These are phyloP conservation scores for Cuniculus paca DNA, from an alignment of 2,797 vertebrate genomes.

Conservation along the genomic window DNA sequence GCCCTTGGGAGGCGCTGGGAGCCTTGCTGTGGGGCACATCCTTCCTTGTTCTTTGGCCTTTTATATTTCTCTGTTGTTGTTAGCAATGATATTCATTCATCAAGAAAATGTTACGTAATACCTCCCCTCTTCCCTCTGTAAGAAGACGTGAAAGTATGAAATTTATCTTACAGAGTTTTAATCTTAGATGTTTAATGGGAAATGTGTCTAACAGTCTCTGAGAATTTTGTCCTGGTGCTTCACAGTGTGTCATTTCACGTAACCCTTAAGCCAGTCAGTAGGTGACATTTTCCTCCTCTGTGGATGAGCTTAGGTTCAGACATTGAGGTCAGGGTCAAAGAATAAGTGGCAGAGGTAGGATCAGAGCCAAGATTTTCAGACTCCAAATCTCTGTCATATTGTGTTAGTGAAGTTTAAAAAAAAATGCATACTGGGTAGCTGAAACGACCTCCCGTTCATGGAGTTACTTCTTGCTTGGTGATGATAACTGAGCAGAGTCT, in stretches of 20 bases:
- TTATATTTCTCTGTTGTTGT: neutral
- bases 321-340: neutral
- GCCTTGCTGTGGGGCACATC: neutral
- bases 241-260: slow-evolving; percentile 12
- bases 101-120: neutral
- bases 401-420: neutral
- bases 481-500: slow-evolving; percentile 16
- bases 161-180: slow-evolving; percentile 36
- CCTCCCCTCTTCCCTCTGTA: neutral
- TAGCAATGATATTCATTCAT: neutral
- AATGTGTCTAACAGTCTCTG: neutral
- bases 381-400: neutral
- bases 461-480: neutral
- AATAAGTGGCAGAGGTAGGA: neutral
- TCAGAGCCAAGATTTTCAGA: neutral
- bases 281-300: neutral
- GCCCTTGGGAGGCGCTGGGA: neutral
- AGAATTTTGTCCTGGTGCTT: slow-evolving; percentile 2
- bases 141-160: neutral
- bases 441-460: neutral
- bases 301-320: neutral
- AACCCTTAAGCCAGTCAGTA: neutral
- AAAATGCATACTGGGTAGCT: neutral
- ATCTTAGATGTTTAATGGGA: slow-evolving; percentile 47
- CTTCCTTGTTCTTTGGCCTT: neutral